A percentile compares a stretch with the other conserved stretches of the same genome.
Evolutionary conservation across 1,140 invertebrate species (phyloP).

Genomic region (Saxidomus purpurata): DNA sequence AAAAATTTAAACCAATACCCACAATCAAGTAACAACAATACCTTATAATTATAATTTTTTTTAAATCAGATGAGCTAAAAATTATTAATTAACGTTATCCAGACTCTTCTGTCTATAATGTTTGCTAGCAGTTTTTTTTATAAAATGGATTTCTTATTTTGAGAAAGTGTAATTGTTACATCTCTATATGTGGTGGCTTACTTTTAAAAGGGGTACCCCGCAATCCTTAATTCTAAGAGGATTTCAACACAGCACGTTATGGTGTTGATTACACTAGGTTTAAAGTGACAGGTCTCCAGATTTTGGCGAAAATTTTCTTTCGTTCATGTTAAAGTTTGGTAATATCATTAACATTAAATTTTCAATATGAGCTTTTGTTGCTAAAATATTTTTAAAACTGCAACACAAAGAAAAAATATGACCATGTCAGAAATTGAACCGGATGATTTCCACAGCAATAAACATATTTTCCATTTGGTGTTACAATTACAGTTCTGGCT

Average conservation of each 20-base stretch:
- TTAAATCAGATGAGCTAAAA: too few species aligned
- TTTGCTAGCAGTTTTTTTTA: conserved; percentile 58
- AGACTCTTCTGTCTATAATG: too few species aligned
- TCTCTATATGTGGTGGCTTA: conserved; percentile 48
- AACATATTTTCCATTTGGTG: conserved; percentile 49
- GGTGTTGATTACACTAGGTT: conserved; percentile 44
- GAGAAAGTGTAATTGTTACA: conserved; percentile 55
- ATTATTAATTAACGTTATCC: too few species aligned
- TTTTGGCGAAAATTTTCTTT: conserved; percentile 55
- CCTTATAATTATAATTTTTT: conserved; percentile 42
- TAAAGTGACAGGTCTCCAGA: conserved; percentile 44
- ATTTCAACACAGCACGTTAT: conserved; percentile 50
- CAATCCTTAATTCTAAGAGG: conserved; percentile 50
- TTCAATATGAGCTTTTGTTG: conserved; percentile 53
- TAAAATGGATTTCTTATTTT: conserved; percentile 60
- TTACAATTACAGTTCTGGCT: conserved; percentile 42
- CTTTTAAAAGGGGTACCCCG: conserved; percentile 44
- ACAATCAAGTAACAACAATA: too few species aligned
- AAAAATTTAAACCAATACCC: too few species aligned
- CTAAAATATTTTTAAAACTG: conserved; percentile 52
- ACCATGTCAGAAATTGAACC: conserved; percentile 46
- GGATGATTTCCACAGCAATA: conserved; percentile 44
- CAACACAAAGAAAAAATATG: conserved; percentile 43
- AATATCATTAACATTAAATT: conserved; percentile 59
- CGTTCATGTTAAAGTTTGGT: conserved; percentile 50